Evolutionary conservation across 2,888 invertebrate genomes (phyloP).

Genomic region (Chloromyia formosa): DNA sequence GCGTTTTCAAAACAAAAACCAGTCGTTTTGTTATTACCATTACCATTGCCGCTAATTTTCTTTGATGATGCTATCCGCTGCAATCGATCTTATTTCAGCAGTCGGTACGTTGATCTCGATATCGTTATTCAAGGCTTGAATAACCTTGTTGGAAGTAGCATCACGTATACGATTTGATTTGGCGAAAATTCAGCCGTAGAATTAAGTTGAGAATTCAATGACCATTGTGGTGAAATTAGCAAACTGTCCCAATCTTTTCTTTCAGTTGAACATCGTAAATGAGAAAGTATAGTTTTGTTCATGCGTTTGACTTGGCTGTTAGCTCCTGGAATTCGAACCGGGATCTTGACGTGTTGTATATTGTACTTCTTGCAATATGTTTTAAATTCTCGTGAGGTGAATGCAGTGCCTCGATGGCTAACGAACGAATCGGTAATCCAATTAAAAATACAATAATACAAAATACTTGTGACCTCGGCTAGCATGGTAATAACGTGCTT

Average conservation of each 20-base stretch:
- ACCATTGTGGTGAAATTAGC: not conserved
- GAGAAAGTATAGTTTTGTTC: not conserved
- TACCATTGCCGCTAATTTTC: conserved; percentile 44
- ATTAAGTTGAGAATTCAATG: too few species aligned
- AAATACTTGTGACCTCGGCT: not conserved
- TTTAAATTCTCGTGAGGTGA: not conserved
- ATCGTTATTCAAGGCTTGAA: not conserved
- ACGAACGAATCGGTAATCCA: too few species aligned
- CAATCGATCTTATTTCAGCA: not conserved
- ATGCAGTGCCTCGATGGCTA: not conserved
- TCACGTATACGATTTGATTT: conserved; percentile 7
- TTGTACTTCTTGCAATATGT: not conserved
- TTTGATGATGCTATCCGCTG: conserved; percentile 40
- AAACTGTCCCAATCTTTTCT: conserved; percentile 7
- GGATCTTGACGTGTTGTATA: not conserved
- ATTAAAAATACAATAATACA: not conserved
- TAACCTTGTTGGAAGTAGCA: not conserved
- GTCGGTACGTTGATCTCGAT: not conserved
- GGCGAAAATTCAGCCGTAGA: too few species aligned
- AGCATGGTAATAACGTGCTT: not conserved
- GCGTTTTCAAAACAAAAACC: too few species aligned
- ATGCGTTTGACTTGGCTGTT: not conserved
- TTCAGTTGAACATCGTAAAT: not conserved
- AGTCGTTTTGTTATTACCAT: too few species aligned
- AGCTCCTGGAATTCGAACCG: not conserved